phyloP scores from a whole-genome alignment of 2,797 vertebrate species.

The Megaceryle alcyon region DNA sequence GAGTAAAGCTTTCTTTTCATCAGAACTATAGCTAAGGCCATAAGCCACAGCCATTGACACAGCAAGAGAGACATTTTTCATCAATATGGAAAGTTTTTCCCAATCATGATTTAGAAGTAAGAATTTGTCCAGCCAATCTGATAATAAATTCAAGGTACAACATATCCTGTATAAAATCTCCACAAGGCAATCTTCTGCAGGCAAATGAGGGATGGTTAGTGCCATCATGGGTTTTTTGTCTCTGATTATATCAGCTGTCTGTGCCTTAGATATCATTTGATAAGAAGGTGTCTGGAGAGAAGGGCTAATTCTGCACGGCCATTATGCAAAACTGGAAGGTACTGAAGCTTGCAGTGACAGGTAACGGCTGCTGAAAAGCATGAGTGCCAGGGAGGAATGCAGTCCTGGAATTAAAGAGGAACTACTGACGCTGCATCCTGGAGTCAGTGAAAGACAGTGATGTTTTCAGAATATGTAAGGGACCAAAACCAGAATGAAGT shows the following conservation, averaged over 20 bases:
- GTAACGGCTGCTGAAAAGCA: not conserved
- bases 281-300: not conserved
- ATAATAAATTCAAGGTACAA: not conserved
- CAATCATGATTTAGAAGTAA: fast-evolving
- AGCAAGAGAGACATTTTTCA: not conserved
- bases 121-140: not conserved
- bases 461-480: not conserved
- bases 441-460: not conserved
- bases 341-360: not conserved
- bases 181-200: not conserved
- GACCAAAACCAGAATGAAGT: not conserved
- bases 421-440: fast-evolving
- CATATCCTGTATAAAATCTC: not conserved
- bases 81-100: not conserved
- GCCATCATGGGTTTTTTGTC: not conserved
- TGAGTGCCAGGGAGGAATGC: not conserved
- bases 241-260: not conserved
- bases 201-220: not conserved
- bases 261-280: not conserved
- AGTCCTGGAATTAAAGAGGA: not conserved
- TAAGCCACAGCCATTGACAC: not conserved
- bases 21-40: not conserved
- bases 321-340: not conserved
- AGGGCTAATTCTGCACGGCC: not conserved
- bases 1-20: not conserved